Evolutionary conservation across 2,888 invertebrate genomes (phyloP), one percentile per base, ranked within the genome.

Genomic region (Mesoligia furuncula): DNA sequence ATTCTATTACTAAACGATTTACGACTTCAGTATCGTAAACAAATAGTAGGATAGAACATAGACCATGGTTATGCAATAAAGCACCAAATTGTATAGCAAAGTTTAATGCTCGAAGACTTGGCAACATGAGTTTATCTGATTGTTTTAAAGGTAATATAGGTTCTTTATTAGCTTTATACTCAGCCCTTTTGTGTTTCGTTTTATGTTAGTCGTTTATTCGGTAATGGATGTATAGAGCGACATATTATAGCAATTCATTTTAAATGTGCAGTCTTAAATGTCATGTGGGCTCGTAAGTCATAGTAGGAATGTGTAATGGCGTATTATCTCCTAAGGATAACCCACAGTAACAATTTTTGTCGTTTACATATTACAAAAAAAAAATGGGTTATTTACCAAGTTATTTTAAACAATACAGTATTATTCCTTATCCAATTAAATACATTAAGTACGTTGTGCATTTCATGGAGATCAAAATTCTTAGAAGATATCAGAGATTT

Each of bases 31-130:
- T 66, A 79, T 82, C 65, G 79, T 85, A 85, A 84, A 74, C 73
- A 84, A 84, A 84, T 74, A 76, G 67, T 71, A 75, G 64, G 48
- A 73, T 59, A 75, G 64, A 77, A 62, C 68, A 72, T 42, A 77
- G 65, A 65, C 71, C 64, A 80, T n/a, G 77, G 73, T 71, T 82
- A 82, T 82, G 85, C 54, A 75, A 84, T 61, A 85, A 73, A 73
- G 48, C 57, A 85, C 70, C 67, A 79, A 70, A 48, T 57, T 65
- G 70, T 66, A 70, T 70, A 87, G 81, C 88, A 90, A 91, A 90
- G 89, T 90, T 90, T 89, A 89, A 86, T 89, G 88, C 87, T 83
- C 87, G 87, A 87, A 87, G 90, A 90, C 90, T 93, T 93, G 93
- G 93, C 93, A 93, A 80, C 87, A 79, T 68, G 80, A 81, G 79